phyloP scores from a whole-genome alignment of 2,113 vertebrate species.

The Mesitornis unicolor region DNA sequence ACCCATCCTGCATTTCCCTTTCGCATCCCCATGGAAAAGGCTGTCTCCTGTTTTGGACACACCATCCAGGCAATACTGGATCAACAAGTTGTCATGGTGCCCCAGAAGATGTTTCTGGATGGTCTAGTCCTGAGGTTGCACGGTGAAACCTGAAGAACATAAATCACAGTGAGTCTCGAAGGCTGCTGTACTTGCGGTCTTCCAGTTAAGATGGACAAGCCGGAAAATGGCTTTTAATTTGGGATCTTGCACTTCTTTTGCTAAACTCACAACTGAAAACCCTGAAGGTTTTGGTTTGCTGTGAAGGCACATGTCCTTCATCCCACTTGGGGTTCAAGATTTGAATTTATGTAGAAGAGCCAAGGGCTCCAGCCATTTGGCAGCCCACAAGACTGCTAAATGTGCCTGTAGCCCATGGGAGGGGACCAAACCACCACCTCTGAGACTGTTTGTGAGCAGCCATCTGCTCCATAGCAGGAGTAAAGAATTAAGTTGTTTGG shows the following conservation, averaged over 20 bases:
- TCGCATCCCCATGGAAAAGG: neutral
- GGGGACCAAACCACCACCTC: neutral
- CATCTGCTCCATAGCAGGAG: neutral
- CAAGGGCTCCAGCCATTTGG: neutral
- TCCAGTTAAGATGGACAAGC: neutral
- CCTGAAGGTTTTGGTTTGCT: neutral
- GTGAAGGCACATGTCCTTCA: neutral
- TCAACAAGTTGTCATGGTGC: neutral
- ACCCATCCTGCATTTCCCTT: neutral
- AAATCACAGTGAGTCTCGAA: neutral
- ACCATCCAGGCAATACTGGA: neutral
- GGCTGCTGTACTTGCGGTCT: neutral
- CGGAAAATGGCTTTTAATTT: neutral
- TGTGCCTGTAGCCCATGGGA: neutral
- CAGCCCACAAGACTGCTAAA: neutral
- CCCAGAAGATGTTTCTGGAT: neutral
- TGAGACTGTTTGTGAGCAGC: neutral
- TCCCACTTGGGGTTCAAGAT: neutral
- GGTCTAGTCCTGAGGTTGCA: neutral
- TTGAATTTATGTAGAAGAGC: neutral
- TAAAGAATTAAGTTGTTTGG: neutral
- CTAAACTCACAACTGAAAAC: neutral
- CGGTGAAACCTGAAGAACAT: neutral
- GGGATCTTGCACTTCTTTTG: neutral
- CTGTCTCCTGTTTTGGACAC: neutral